These are phyloP conservation scores for Pantala flavescens DNA, from an alignment of 1,140 invertebrate species.

Conservation along the genomic window DNA sequence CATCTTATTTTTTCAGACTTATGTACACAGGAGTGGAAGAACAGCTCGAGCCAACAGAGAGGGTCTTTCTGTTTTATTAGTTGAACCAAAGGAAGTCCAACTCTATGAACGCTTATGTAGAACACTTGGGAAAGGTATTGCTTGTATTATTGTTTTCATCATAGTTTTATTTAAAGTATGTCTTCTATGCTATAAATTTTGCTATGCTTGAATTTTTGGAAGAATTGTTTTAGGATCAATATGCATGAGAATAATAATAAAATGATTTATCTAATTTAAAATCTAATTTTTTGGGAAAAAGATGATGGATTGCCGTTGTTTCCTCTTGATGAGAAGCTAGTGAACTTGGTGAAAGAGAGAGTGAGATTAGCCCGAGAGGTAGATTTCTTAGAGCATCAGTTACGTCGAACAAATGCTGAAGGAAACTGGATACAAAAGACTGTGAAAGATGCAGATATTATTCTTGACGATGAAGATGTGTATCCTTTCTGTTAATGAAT, in stretches of 20 bases:
- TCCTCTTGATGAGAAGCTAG: not conserved
- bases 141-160: too few species aligned
- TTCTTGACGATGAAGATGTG: conserved; percentile 18
- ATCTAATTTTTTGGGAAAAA: not conserved
- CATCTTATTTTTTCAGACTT: conserved; percentile 34
- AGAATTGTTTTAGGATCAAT: not conserved
- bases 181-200: too few species aligned
- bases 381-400: conserved; percentile 13
- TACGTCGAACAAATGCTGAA: conserved; percentile 4
- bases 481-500: conserved; percentile 17
- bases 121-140: conserved; percentile 66
- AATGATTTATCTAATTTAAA: too few species aligned
- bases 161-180: too few species aligned
- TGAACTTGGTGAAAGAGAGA: conserved; percentile 11
- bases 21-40: conserved; percentile 91
- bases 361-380: conserved; percentile 17
- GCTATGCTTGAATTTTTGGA: not conserved
- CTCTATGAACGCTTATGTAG: conserved; percentile 71
- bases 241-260: too few species aligned
- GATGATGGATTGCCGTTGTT: conserved; percentile 15
- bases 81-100: conserved; percentile 76
- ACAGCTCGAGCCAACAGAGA: conserved; percentile 82
- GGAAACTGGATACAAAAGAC: conserved; percentile 18
- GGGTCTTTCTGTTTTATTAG: conserved; percentile 84
- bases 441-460: conserved; percentile 17